Evolutionary conservation across 2,888 invertebrate species (phyloP).

Genomic region (Reticulitermes lucifugus): DNA sequence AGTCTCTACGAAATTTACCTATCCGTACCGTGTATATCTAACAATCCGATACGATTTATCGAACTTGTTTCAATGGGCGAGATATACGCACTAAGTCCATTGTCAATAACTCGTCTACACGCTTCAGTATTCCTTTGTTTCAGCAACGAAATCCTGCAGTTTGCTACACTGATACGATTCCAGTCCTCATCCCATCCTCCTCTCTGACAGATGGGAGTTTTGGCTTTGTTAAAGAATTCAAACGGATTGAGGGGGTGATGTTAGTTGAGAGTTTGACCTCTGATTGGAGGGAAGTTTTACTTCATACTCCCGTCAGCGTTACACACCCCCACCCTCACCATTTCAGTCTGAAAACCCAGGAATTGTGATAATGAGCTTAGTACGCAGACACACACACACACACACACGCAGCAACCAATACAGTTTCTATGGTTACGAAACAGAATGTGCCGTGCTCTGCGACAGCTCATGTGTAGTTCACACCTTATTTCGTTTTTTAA

Average conservation of each 20-base stretch:
- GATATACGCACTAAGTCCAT: conserved; percentile 30
- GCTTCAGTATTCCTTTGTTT: conserved; percentile 35
- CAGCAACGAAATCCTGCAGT: conserved; percentile 26
- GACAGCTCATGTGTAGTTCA: background rate
- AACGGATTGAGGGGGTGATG: background rate
- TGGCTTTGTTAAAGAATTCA: conserved; percentile 43
- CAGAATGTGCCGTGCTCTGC: background rate
- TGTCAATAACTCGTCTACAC: conserved; percentile 37
- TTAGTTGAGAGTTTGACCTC: conserved; percentile 43
- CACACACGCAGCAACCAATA: conserved; percentile 41
- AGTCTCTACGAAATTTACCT: background rate
- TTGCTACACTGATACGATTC: conserved; percentile 27
- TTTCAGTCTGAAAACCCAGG: background rate
- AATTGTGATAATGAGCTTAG: conserved; percentile 39
- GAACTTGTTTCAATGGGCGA: conserved; percentile 21
- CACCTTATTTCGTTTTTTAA: conserved; percentile 33
- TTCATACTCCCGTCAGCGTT: conserved; percentile 7
- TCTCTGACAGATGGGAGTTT: conserved; percentile 36
- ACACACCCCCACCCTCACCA: background rate
- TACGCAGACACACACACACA: conserved; percentile 11
- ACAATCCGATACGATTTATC: conserved; percentile 2
- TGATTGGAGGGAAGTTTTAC: conserved; percentile 42
- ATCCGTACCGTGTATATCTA: background rate
- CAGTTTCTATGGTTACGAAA: conserved; percentile 42
- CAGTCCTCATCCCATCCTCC: background rate